phyloP scores from a whole-genome alignment of 1,140 invertebrate species.

The Pogonomyrmex californicus region DNA sequence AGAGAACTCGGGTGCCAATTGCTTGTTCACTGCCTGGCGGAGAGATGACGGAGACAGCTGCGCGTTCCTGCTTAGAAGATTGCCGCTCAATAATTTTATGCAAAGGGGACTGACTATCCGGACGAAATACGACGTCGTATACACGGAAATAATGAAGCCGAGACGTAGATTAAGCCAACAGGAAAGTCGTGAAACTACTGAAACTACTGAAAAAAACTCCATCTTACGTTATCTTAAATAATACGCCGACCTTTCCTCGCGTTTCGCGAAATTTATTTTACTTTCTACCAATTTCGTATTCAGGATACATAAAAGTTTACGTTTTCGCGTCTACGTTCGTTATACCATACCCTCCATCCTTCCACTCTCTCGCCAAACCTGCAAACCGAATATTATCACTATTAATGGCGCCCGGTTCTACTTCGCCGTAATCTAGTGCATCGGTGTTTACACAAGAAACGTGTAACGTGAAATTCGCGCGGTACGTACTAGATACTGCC shows the following conservation, averaged over 20 bases:
- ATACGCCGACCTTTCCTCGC: too few relatives aligned
- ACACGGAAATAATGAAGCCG: neutral
- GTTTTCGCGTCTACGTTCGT: neutral
- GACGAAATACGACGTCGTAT: neutral
- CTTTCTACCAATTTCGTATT: neutral
- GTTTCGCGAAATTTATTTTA: neutral
- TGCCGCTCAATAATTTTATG: conserved; percentile 48
- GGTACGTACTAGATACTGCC: neutral
- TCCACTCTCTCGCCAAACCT: conserved; percentile 21
- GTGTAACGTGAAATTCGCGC: conserved; percentile 1
- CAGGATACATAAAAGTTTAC: neutral
- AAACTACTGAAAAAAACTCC: too few relatives aligned
- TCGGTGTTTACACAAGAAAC: neutral
- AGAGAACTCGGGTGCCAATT: conserved; percentile 42
- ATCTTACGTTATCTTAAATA: too few relatives aligned
- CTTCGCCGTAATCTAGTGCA: neutral
- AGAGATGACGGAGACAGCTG: conserved; percentile 33
- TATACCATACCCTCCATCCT: neutral
- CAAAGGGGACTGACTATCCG: conserved; percentile 8
- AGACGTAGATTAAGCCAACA: neutral
- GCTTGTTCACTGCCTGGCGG: conserved; percentile 34
- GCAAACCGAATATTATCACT: neutral
- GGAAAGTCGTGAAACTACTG: too few relatives aligned
- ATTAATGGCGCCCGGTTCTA: conserved; percentile 22
- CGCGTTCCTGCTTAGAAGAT: conserved; percentile 18